Evolutionary conservation across 2,888 invertebrate species (phyloP), one percentile per base, ranked within the genome.

Genomic region (Ypsolopha sequella): DNA sequence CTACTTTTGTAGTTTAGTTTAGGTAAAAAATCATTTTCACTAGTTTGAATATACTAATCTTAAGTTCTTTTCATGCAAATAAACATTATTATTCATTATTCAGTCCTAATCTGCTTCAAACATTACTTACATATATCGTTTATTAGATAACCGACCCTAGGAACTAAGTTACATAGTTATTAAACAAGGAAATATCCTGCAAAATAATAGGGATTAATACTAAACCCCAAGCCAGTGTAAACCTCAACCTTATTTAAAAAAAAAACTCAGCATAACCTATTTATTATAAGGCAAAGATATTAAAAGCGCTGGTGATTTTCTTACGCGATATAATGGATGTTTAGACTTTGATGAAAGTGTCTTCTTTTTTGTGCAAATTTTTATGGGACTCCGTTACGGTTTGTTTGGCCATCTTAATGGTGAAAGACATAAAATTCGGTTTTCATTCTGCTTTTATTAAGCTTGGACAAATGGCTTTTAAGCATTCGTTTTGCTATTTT

Each of bases 241-340:
- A 24, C 24, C 2, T 24, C 2, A 24, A 24, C 24, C 11, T 39
- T 39, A 39, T n/a, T n/a, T 47, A 13, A 46, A 47, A 46, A 46
- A 49, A 49, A 49, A 41, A 39, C 33, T 24, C 34, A 2, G 7
- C 80, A 69, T 82, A 80, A 81, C 84, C 82, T 81, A 85, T 86
- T 85, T 85, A 85, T 86, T 82, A 82, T 77, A 68, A 74, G 48
- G 36, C 70, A 73, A 66, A 70, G 72, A 81, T 85, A 85, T 85
- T 85, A 85, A 85, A 85, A 82, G 80, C 73, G 70, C 63, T 65
- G 64, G 67, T 69, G 66, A 71, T 74, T 76, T 73, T 68, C 71
- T 60, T 38, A 36, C 10, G 35, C 60, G 48, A 45, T 59, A 61
- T 70, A 67, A 71, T 67, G 66, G 71, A 74, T 70, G 71, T 70